Conservation (phyloP, 2,888 invertebrate genomes). For the Monochamus alternatus region DNA sequence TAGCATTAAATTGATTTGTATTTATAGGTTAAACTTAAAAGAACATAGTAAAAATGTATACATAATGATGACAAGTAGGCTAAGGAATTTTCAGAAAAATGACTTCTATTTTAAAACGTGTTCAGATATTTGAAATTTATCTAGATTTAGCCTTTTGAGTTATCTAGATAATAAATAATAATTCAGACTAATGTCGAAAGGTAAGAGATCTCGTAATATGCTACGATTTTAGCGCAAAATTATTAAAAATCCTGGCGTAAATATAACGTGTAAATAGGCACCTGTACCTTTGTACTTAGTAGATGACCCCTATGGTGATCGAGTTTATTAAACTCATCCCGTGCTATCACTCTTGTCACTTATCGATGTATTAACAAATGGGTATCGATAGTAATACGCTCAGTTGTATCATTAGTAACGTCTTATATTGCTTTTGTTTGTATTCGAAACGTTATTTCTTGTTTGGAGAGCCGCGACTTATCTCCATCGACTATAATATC, state of each 20-base stretch:
- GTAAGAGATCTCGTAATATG: no score
- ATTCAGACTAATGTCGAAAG: no score
- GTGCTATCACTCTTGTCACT: constrained; percentile 53
- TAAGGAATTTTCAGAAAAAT: no score
- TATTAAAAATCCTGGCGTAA: not conserved
- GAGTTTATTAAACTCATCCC: constrained; percentile 32
- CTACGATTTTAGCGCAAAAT: not conserved
- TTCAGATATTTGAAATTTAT: no score
- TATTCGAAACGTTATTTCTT: constrained; percentile 45
- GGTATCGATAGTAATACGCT: constrained; percentile 55
- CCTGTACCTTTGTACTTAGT: constrained; percentile 8
- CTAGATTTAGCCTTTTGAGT: no score
- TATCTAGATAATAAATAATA: no score
- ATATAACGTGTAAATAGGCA: not conserved
- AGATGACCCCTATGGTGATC: constrained; percentile 13
- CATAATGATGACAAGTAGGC: no score
- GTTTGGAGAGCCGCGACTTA: constrained; percentile 42
- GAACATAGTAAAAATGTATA: no score
- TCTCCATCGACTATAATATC: constrained; percentile 44
- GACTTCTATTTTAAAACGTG: no score
- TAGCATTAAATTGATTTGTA: no score
- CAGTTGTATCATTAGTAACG: constrained; percentile 50
- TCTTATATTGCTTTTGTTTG: constrained; percentile 51
- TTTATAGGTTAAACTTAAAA: no score
- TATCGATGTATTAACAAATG: constrained; percentile 60